phyloP scores from a whole-genome alignment of 2,888 invertebrate species.

The Cephonodes hylas region DNA sequence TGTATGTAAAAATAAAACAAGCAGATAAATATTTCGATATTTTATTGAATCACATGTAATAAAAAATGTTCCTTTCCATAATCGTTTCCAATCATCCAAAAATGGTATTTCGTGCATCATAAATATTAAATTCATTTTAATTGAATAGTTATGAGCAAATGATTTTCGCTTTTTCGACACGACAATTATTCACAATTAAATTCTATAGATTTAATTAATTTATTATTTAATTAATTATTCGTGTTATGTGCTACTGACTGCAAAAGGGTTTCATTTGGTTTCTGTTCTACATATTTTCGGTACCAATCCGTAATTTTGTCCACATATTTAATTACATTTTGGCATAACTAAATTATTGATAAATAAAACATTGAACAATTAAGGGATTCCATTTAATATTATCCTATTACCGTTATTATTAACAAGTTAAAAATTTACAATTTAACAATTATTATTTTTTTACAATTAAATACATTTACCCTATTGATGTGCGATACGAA shows the following conservation, averaged over 20 bases:
- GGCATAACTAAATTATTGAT: not conserved
- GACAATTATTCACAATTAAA: not conserved
- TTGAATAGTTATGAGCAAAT: constrained; percentile 8
- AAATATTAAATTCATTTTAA: constrained; percentile 5
- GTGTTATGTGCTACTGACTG: not conserved
- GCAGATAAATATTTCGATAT: constrained; percentile 33
- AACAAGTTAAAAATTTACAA: constrained; percentile 7
- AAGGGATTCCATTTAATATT: not conserved
- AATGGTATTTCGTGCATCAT: constrained; percentile 13
- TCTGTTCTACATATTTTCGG: not conserved
- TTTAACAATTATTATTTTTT: constrained; percentile 5
- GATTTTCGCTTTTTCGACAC: not conserved
- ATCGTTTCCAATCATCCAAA: constrained; percentile 28
- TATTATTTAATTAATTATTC: not conserved
- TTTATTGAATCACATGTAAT: constrained; percentile 64
- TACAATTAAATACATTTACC: constrained; percentile 4
- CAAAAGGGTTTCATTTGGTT: not conserved
- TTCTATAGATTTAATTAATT: not conserved
- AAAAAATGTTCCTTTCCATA: constrained; percentile 43
- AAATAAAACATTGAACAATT: not conserved
- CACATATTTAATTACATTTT: not conserved
- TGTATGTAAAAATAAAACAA: constrained; percentile 23
- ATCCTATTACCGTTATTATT: not conserved
- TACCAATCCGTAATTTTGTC: not conserved
- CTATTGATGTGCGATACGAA: not conserved